Evolutionary conservation across 2,113 vertebrate genomes (phyloP).

Genomic region (Hippocampus barbouri): DNA sequence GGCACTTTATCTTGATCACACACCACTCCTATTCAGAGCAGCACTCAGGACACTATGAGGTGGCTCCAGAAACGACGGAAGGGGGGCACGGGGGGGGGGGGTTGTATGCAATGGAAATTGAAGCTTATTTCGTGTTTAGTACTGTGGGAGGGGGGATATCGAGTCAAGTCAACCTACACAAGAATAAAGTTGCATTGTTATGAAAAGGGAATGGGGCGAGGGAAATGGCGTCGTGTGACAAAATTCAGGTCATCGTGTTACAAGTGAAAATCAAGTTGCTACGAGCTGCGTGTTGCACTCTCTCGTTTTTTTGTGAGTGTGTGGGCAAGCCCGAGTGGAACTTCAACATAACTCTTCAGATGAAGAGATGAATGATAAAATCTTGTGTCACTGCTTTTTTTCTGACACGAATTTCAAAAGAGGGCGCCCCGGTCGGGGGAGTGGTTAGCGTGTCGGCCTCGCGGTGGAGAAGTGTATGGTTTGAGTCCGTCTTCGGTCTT

Average conservation of each 20-base stretch:
- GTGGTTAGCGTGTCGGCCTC: too few relatives aligned
- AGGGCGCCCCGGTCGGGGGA: too few relatives aligned
- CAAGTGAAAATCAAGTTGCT: background rate
- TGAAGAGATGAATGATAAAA: background rate
- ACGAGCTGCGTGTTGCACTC: background rate
- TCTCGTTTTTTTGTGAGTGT: background rate
- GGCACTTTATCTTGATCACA: conserved; percentile 60
- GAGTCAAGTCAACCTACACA: background rate
- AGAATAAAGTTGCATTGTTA: too few relatives aligned
- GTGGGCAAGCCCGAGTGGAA: background rate
- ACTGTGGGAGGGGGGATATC: background rate
- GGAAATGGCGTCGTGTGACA: too few relatives aligned
- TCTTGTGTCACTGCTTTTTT: background rate
- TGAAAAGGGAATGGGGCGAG: too few relatives aligned
- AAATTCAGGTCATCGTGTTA: too few relatives aligned
- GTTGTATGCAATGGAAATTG: conserved; percentile 13
- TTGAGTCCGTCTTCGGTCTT: too few relatives aligned
- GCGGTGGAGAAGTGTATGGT: too few relatives aligned
- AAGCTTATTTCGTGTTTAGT: background rate
- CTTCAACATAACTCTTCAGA: background rate
- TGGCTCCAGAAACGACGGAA: conserved; percentile 21
- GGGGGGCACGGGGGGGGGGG: background rate
- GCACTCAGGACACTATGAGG: conserved; percentile 48
- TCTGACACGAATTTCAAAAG: too few relatives aligned
- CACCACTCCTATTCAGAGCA: conserved; percentile 41